Evolutionary conservation across 2,113 vertebrate species (phyloP).

Genomic region (Hemiscyllium ocellatum): DNA sequence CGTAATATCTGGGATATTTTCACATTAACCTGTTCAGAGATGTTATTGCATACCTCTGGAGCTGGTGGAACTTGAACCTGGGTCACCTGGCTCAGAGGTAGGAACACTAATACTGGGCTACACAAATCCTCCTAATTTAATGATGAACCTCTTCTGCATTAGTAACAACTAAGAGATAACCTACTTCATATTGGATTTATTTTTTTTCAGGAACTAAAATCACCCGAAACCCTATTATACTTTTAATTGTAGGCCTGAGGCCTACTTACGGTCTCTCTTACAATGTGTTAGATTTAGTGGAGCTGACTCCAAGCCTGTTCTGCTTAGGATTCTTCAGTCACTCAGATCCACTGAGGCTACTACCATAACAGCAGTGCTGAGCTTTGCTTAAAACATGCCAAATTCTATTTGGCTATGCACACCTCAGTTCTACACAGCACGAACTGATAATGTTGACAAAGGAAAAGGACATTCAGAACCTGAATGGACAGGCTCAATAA

Average conservation of each 20-base stretch:
- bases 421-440: background rate
- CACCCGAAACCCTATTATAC: background rate
- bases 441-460: background rate
- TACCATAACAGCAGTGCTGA: background rate
- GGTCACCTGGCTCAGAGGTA: too few relatives aligned
- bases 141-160: background rate
- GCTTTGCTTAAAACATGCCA: too few relatives aligned
- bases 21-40: too few relatives aligned
- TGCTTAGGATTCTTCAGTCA: background rate
- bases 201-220: background rate
- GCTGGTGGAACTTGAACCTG: too few relatives aligned
- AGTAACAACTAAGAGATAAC: background rate
- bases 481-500: too few relatives aligned
- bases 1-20: too few relatives aligned
- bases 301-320: background rate
- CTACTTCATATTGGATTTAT: background rate
- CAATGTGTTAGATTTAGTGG: background rate
- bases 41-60: too few relatives aligned
- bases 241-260: background rate
- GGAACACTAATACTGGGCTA: too few relatives aligned
- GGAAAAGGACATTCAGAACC: background rate
- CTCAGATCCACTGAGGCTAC: background rate
- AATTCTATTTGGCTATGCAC: background rate
- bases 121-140: background rate
- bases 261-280: background rate